Evolutionary conservation across 2,113 vertebrate species (phyloP).

Genomic region (Thymallus thymallus): DNA sequence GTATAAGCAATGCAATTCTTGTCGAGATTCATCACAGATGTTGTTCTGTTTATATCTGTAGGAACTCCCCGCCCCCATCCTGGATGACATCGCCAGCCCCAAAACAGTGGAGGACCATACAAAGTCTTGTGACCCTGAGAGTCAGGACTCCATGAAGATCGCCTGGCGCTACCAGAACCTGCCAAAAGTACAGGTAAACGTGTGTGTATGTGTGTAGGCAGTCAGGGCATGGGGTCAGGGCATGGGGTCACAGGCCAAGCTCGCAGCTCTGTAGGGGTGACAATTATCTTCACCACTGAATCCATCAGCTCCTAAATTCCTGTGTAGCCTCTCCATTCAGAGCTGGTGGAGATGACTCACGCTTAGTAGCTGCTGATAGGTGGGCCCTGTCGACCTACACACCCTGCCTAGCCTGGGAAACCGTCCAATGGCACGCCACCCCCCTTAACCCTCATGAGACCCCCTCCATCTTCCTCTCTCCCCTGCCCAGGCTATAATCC

Average conservation of each 20-base stretch:
- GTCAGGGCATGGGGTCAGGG: conserved; percentile 39
- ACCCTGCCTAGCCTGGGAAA: no score
- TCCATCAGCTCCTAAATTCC: conserved; percentile 83
- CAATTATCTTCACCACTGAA: conserved; percentile 78
- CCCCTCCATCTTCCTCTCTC: conserved; percentile 68
- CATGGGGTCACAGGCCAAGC: conserved; percentile 33
- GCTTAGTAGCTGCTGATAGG: conserved; percentile 97
- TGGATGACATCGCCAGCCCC: conserved; percentile 72
- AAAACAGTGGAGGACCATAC: conserved; percentile 63
- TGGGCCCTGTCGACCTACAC: conserved; percentile 78
- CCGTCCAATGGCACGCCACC: no score
- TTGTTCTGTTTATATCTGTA: conserved; percentile 55
- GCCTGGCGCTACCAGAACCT: conserved; percentile 95
- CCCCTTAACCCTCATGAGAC: no score
- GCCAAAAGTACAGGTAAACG: conserved; percentile 84
- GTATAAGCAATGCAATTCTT: no score
- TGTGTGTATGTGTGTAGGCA: conserved; percentile 4
- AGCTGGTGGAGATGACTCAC: conserved; percentile 92
- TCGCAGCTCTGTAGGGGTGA: conserved; percentile 37
- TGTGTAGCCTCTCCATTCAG: conserved; percentile 81
- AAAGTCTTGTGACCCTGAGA: conserved; percentile 56
- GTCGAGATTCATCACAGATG: no score
- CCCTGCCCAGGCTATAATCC: conserved; percentile 84
- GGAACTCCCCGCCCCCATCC: conserved; percentile 88
- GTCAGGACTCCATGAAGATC: no score